Evolutionary conservation across 2,888 invertebrate species (phyloP), one percentile per base, ranked within the genome.

Genomic region (Aphodius sticticus): DNA sequence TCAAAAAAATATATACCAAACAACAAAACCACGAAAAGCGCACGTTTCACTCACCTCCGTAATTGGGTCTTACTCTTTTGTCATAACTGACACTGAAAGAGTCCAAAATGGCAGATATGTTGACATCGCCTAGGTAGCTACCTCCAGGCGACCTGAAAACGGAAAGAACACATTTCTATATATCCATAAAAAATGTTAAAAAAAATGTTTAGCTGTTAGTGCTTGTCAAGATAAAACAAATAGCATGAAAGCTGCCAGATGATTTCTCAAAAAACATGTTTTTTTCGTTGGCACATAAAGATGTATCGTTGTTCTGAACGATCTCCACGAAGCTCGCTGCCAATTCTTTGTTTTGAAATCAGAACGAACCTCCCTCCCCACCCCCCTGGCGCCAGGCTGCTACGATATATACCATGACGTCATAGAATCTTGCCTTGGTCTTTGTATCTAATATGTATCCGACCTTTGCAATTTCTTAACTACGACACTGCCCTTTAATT

Each of bases 51-150:
- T 93, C 92, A 97, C 97, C 97, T 95, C 97, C 98, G 92, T 98
- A 98, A 92, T 98, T 97, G 90, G 98, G 98, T 92, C 98, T 96
- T 94, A 99, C 96, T 95, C 98, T 95, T 95, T 98, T 99, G 93
- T 99, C 98, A 91, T 98, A 98, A 92, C 96, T 97, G 91, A 96
- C 95, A 91, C 97, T 97, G 93, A 97, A 96, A 88, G 96, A 96
- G 92, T 97, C 96, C 92, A 97, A 93, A 90, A 97, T 97, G 89
- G 96, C 96, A 88, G 97, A 97, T 92, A 97, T 97, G 93, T 97
- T 97, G 90, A 96, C 96, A 90, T 96, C 96, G 87, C 96, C 96
- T 89, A 96, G 92, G 95, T 95, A 96, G 90, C 96, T 96, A 87
- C 94, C 95, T 86, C 94, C 94, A 88, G 69, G 36, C 69, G 69